Conservation (phyloP, 1,140 invertebrate species). For the Oreohelix idahoensis region DNA sequence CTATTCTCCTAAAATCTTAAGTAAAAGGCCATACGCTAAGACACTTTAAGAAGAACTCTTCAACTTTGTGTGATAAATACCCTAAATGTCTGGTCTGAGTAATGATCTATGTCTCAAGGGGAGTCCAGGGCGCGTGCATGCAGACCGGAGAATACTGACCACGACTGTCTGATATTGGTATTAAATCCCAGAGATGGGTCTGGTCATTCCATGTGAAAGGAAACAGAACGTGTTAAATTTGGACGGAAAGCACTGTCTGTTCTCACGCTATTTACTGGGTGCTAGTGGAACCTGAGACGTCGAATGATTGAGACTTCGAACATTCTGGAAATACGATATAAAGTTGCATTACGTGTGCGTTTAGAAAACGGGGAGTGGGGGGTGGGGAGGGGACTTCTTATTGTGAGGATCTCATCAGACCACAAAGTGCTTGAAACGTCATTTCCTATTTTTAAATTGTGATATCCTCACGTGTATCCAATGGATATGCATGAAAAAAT, state of each 20-base stretch:
- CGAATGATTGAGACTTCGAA: neutral
- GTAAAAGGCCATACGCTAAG: too few species aligned
- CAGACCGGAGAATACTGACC: neutral
- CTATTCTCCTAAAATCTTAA: too few species aligned
- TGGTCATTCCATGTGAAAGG: neutral
- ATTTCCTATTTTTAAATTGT: too few species aligned
- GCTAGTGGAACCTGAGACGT: neutral
- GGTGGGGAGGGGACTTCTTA: too few species aligned
- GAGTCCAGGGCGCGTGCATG: neutral
- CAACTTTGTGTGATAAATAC: neutral
- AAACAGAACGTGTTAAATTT: neutral
- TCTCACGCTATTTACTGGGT: neutral
- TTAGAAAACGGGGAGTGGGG: too few species aligned
- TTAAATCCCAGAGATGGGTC: neutral
- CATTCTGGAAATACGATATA: neutral
- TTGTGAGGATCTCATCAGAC: too few species aligned
- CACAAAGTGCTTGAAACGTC: too few species aligned
- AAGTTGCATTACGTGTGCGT: neutral
- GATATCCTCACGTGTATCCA: too few species aligned
- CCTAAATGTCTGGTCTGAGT: neutral
- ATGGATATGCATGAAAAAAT: too few species aligned
- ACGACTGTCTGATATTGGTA: neutral
- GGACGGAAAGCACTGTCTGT: neutral
- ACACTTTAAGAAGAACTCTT: too few species aligned
- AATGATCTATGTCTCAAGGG: neutral